These are phyloP conservation scores for Serripes groenlandicus DNA, from an alignment of 2,888 invertebrate genomes.

Conservation along the genomic window DNA sequence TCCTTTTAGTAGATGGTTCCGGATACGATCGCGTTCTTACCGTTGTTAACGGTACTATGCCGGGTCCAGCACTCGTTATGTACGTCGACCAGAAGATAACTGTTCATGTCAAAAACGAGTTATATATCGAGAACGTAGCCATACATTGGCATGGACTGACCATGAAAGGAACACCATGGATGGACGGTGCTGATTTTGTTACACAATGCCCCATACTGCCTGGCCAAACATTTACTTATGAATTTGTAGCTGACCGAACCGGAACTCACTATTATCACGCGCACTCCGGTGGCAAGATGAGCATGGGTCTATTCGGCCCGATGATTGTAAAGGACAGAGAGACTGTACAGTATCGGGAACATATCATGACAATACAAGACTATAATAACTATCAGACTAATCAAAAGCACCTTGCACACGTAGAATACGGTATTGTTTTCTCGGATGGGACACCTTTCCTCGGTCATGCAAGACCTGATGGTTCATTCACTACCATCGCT, in stretches of 20 bases:
- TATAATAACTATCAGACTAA: constrained; percentile 58
- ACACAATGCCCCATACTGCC: constrained; percentile 78
- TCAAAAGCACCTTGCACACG: background rate
- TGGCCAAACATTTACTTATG: constrained; percentile 70
- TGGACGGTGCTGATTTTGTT: constrained; percentile 79
- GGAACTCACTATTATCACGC: constrained; percentile 75
- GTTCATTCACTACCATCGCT: constrained; percentile 28
- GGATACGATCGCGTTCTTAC: constrained; percentile 49
- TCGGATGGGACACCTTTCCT: constrained; percentile 3
- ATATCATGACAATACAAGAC: constrained; percentile 60
- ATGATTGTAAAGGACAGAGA: constrained; percentile 64
- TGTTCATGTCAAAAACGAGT: constrained; percentile 71
- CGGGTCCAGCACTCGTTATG: constrained; percentile 74
- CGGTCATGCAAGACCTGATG: constrained; percentile 28
- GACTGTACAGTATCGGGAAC: constrained; percentile 25
- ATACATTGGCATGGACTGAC: constrained; percentile 80
- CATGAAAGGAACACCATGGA: constrained; percentile 73
- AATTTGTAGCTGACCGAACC: constrained; percentile 57
- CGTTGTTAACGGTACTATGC: constrained; percentile 70
- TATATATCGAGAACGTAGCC: constrained; percentile 63
- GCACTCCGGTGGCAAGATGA: constrained; percentile 64
- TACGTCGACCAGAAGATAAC: constrained; percentile 69
- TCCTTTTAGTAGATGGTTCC: constrained; percentile 70
- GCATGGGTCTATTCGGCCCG: constrained; percentile 66
- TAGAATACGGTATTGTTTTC: constrained; percentile 6